Evolutionary conservation across 2,888 invertebrate species (phyloP).

Genomic region (Melolontha melolontha): DNA sequence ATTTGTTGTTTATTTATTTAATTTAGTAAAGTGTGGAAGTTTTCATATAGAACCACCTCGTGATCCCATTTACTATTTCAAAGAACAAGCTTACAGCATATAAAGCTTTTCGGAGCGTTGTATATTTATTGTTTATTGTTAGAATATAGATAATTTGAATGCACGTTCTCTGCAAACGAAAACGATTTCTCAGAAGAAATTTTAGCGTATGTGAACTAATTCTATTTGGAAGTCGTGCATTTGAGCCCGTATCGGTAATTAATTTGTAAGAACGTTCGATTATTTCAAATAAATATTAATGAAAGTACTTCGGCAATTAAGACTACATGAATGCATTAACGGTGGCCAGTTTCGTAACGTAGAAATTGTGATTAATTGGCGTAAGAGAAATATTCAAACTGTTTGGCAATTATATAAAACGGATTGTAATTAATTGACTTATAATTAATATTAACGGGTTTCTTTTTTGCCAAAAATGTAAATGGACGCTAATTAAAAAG

Average conservation of each 20-base stretch:
- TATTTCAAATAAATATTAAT: constrained; percentile 33
- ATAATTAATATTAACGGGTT: constrained; percentile 33
- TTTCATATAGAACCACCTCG: too few species aligned
- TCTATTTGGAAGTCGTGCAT: too few species aligned
- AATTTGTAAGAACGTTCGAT: constrained; percentile 26
- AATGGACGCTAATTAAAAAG: constrained; percentile 25
- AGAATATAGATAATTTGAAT: too few species aligned
- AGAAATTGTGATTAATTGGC: constrained; percentile 36
- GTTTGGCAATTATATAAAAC: constrained; percentile 30
- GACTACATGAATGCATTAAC: constrained; percentile 33
- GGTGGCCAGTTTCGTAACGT: constrained; percentile 34
- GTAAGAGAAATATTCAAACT: constrained; percentile 28
- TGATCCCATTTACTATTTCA: too few species aligned
- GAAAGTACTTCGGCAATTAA: constrained; percentile 38
- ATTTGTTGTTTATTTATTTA: too few species aligned
- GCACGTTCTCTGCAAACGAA: too few species aligned
- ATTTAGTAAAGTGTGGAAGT: too few species aligned
- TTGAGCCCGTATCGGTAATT: constrained; percentile 14
- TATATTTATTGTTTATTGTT: too few species aligned
- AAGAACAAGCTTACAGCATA: too few species aligned
- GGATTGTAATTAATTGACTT: constrained; percentile 36
- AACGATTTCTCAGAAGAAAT: too few species aligned
- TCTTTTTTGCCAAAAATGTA: constrained; percentile 21
- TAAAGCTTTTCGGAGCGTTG: too few species aligned
- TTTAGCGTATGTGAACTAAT: too few species aligned